Evolutionary conservation across 2,113 vertebrate species (phyloP).

Genomic region (Paratilapia polleni): DNA sequence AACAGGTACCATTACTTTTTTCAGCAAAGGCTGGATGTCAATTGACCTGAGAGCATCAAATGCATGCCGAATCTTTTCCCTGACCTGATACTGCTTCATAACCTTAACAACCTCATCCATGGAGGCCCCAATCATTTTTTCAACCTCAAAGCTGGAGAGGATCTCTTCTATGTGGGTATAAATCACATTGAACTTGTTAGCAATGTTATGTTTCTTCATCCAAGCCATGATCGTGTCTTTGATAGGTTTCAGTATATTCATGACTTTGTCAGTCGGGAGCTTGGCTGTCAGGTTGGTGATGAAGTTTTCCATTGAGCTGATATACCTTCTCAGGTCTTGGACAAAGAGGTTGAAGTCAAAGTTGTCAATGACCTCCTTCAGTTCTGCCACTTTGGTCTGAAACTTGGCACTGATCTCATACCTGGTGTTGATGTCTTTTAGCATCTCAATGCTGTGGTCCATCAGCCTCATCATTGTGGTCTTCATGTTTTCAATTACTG

Average conservation of each 20-base stretch:
- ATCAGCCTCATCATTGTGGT: constrained; percentile 69
- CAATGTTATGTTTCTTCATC: constrained; percentile 81
- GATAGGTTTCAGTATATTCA: constrained; percentile 77
- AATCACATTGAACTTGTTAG: constrained; percentile 79
- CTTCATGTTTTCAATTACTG: constrained; percentile 83
- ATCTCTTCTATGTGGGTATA: constrained; percentile 76
- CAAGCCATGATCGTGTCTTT: constrained; percentile 77
- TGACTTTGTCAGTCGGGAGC: constrained; percentile 80
- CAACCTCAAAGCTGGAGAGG: constrained; percentile 83
- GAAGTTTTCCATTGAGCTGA: constrained; percentile 72
- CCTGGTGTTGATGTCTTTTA: constrained; percentile 81
- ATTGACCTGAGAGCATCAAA: constrained; percentile 77
- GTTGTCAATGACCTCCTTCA: constrained; percentile 83
- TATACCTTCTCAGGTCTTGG: constrained; percentile 75
- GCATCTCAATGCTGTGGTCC: constrained; percentile 75
- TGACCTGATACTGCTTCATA: constrained; percentile 83
- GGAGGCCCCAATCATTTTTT: constrained; percentile 80
- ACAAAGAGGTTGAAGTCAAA: constrained; percentile 78
- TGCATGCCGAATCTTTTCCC: constrained; percentile 81
- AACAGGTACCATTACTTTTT: constrained; percentile 74
- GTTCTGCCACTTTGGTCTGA: constrained; percentile 79
- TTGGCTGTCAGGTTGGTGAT: constrained; percentile 72
- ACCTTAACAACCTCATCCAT: constrained; percentile 84
- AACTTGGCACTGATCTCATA: constrained; percentile 82
- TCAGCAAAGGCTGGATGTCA: constrained; percentile 78